Evolutionary conservation across 2,888 invertebrate species (phyloP).

Genomic region (Thyatira batis): DNA sequence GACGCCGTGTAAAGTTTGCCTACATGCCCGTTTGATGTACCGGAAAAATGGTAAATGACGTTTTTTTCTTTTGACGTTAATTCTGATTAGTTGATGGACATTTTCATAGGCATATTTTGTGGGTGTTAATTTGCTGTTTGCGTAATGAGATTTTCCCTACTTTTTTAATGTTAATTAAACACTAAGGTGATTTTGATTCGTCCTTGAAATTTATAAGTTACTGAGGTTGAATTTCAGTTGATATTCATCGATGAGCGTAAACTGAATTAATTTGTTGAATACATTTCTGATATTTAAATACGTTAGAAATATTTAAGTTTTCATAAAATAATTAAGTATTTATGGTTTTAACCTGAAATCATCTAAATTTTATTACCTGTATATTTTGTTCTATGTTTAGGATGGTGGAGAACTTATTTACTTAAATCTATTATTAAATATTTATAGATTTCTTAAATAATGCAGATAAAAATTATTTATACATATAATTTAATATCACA

Average conservation of each 20-base stretch:
- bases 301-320: neutral
- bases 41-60: slow-evolving; percentile 72
- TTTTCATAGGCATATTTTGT: slow-evolving; percentile 31
- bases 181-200: neutral
- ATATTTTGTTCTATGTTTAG: no score
- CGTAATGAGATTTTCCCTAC: neutral
- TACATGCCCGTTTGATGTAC: slow-evolving; percentile 62
- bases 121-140: slow-evolving; percentile 25
- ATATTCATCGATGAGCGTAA: slow-evolving; percentile 31
- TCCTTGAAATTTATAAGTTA: slow-evolving; percentile 22
- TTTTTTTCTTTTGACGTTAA: slow-evolving; percentile 40
- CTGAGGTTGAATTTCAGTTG: slow-evolving; percentile 24
- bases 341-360: neutral
- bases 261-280: slow-evolving; percentile 34
- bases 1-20: slow-evolving; percentile 36
- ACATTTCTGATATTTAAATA: slow-evolving; percentile 24
- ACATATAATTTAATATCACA: no score
- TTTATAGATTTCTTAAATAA: no score
- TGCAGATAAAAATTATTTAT: no score
- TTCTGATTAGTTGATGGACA: slow-evolving; percentile 48
- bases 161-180: neutral
- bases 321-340: neutral
- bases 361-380: neutral
- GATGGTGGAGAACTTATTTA: no score
- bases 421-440: no score